These are phyloP conservation scores for Betta splendens DNA, from an alignment of 2,797 vertebrate species.

Conservation along the genomic window DNA sequence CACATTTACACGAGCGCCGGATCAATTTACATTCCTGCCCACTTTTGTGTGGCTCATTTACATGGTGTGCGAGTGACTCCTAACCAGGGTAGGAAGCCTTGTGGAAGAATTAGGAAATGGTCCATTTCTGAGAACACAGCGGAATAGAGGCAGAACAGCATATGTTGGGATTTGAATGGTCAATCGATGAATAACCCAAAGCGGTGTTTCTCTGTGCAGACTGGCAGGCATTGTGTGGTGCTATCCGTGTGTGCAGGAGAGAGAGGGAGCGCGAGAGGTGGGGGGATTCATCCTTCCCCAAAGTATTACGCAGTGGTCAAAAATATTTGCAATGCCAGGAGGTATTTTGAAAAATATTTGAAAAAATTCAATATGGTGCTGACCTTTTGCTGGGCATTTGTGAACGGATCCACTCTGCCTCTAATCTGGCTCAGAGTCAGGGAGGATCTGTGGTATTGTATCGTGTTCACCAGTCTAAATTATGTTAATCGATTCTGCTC, in stretches of 20 bases:
- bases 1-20: constrained; percentile 57
- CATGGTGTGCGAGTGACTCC: constrained; percentile 77
- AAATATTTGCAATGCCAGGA: constrained; percentile 99
- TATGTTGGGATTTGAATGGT: constrained; percentile 93
- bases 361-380: constrained; percentile 94
- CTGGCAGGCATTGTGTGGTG: constrained; percentile 79
- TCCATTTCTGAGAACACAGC: constrained; percentile 79
- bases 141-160: constrained; percentile 84
- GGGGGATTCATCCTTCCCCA: constrained; percentile 96
- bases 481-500: constrained; percentile 70
- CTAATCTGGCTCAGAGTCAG: constrained; percentile 76
- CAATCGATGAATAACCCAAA: constrained; percentile 99
- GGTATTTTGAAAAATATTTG: constrained; percentile 97
- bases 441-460: constrained; percentile 62
- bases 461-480: constrained; percentile 59
- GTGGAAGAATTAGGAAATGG: constrained; percentile 80
- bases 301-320: constrained; percentile 96
- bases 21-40: constrained; percentile 71
- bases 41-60: constrained; percentile 76
- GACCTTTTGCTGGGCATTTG: constrained; percentile 92
- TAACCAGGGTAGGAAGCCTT: constrained; percentile 68
- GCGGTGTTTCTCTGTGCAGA: constrained; percentile 82
- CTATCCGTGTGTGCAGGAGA: constrained; percentile 41
- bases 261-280: constrained; percentile 47
- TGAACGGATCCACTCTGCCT: constrained; percentile 75